Conservation (phyloP, 2,113 vertebrate genomes). For the Cochlearius cochlearius region DNA sequence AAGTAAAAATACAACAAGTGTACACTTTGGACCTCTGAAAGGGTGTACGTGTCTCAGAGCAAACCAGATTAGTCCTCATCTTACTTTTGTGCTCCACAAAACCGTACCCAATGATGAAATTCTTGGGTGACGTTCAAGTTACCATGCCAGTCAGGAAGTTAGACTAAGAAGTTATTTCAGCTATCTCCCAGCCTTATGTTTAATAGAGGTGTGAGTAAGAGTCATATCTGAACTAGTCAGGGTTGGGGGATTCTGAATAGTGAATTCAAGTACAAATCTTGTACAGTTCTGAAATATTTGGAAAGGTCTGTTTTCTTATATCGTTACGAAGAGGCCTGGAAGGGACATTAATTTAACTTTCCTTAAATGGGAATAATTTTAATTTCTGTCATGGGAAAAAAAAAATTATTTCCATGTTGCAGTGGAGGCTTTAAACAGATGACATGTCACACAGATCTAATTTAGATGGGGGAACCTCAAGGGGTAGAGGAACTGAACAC, state of each 20-base stretch:
- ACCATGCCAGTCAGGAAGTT: background rate
- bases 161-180: background rate
- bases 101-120: background rate
- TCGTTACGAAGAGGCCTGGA: background rate
- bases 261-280: background rate
- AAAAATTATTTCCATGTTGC: background rate
- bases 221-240: background rate
- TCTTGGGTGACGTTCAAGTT: background rate
- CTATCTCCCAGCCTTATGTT: background rate
- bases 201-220: background rate
- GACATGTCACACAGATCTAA: constrained; percentile 14
- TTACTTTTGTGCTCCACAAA: background rate
- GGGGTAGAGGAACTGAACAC: constrained; percentile 12
- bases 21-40: background rate
- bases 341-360: background rate
- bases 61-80: background rate
- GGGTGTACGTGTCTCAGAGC: background rate
- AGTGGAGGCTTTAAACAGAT: background rate
- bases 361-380: constrained; percentile 26
- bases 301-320: background rate
- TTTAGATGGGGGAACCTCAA: constrained; percentile 47
- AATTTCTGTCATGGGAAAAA: constrained; percentile 23
- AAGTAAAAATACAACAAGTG: background rate
- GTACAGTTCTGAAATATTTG: background rate
- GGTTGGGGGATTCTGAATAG: background rate